phyloP scores from a whole-genome alignment of 2,113 vertebrate genomes.

The Pituophis catenifer region DNA sequence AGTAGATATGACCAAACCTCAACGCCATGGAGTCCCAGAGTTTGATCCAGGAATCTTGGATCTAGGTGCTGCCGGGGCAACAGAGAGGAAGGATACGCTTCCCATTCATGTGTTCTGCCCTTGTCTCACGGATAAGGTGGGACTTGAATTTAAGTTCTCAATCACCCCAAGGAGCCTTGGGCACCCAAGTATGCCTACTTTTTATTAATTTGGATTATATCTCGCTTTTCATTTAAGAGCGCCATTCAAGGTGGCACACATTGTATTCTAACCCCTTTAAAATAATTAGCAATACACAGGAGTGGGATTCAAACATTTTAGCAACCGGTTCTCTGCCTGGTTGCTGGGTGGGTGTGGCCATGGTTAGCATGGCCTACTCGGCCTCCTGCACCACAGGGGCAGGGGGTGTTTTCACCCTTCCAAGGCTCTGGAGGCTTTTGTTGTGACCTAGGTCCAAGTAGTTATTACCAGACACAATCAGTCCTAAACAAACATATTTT shows the following conservation, averaged over 20 bases:
- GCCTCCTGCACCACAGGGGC: too few species aligned
- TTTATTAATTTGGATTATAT: background rate
- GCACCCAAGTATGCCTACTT: background rate
- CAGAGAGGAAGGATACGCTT: background rate
- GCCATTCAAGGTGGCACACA: background rate
- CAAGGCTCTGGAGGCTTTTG: too few species aligned
- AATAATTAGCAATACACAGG: background rate
- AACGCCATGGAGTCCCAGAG: background rate
- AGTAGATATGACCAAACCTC: slow-evolving; percentile 52
- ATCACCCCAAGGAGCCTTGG: background rate
- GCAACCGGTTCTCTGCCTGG: too few species aligned
- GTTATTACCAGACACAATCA: too few species aligned
- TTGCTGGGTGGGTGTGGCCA: too few species aligned
- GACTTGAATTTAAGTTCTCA: background rate
- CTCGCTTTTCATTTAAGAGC: background rate
- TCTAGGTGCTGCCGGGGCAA: background rate
- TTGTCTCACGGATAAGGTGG: background rate
- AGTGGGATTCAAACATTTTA: too few species aligned
- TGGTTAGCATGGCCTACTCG: too few species aligned
- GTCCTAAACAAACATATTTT: too few species aligned
- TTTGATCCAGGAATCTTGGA: background rate
- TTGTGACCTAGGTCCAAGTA: too few species aligned
- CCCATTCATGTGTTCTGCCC: background rate
- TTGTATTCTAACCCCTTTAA: background rate
- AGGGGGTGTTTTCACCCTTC: too few species aligned